Conservation (phyloP, 92 coral and sea anemone genomes). For the Montipora capitata region DNA sequence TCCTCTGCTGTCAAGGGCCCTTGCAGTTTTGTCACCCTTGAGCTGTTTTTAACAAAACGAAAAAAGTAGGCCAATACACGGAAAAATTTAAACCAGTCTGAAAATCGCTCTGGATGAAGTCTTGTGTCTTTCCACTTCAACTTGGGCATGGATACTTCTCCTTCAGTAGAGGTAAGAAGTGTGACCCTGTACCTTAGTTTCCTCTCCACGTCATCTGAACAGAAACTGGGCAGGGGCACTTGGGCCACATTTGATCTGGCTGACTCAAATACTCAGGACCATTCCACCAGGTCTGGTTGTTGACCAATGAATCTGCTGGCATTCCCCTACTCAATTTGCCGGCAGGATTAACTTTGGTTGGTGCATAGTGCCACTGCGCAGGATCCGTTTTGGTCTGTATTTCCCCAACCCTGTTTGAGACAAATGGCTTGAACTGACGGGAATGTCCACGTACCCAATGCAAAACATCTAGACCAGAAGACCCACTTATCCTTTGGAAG, state of each 20-base stretch:
- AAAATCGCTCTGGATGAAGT: neutral
- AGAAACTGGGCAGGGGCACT: neutral
- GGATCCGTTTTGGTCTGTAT: conserved; percentile 11
- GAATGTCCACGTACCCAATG: conserved; percentile 48
- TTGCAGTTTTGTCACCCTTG: neutral
- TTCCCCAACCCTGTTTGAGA: conserved; percentile 59
- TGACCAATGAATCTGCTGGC: neutral
- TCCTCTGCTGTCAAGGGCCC: too few relatives aligned
- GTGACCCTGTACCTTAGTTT: neutral
- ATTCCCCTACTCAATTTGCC: conserved; percentile 19
- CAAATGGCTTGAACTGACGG: conserved; percentile 66
- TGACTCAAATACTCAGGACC: conserved; percentile 6
- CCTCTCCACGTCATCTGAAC: neutral
- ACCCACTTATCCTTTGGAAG: neutral
- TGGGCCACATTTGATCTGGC: neutral
- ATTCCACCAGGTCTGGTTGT: neutral
- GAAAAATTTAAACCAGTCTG: too few relatives aligned
- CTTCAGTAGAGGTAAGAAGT: neutral
- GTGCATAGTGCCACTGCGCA: conserved; percentile 17
- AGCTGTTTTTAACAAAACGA: neutral
- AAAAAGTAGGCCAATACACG: neutral
- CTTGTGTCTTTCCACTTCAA: neutral
- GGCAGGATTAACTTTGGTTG: conserved; percentile 40
- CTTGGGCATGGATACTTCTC: neutral
- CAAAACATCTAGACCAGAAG: conserved; percentile 41